A percentile compares a stretch with the other conserved stretches of the same genome.
phyloP scores from a whole-genome alignment of 2,113 vertebrate species.

The Saimiri boliviensis region DNA sequence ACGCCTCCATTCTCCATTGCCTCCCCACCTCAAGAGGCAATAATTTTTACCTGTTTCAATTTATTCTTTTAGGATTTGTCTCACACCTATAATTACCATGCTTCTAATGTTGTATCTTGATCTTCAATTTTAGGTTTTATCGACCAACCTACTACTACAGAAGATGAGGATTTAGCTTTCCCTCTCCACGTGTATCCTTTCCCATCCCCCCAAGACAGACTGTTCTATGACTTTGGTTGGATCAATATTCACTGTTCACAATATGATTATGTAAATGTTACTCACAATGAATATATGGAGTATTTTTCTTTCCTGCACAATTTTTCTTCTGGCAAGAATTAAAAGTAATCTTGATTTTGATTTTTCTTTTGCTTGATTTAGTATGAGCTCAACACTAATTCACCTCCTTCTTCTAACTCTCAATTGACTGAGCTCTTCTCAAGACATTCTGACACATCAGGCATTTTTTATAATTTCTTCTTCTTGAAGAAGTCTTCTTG shows the following conservation, averaged over 20 bases:
- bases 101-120: slow-evolving; percentile 21
- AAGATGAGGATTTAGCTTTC: background rate
- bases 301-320: background rate
- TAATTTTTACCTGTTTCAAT: slow-evolving; percentile 28
- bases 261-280: slow-evolving; percentile 12
- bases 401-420: background rate
- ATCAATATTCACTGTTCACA: slow-evolving; percentile 23
- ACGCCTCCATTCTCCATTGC: background rate
- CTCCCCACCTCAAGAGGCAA: background rate
- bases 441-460: background rate
- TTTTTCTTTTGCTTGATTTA: slow-evolving; percentile 41
- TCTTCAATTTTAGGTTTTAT: slow-evolving; percentile 26
- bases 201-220: background rate
- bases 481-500: background rate
- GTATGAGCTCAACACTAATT: background rate
- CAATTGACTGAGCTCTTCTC: background rate
- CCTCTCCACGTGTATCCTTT: background rate
- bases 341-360: background rate
- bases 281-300: background rate
- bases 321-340: background rate
- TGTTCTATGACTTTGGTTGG: background rate
- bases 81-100: slow-evolving; percentile 53
- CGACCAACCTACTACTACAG: background rate
- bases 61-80: slow-evolving; percentile 49
- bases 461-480: background rate